Evolutionary conservation across 1,140 invertebrate genomes (phyloP).

Genomic region (Pseudomyrmex sp.): DNA sequence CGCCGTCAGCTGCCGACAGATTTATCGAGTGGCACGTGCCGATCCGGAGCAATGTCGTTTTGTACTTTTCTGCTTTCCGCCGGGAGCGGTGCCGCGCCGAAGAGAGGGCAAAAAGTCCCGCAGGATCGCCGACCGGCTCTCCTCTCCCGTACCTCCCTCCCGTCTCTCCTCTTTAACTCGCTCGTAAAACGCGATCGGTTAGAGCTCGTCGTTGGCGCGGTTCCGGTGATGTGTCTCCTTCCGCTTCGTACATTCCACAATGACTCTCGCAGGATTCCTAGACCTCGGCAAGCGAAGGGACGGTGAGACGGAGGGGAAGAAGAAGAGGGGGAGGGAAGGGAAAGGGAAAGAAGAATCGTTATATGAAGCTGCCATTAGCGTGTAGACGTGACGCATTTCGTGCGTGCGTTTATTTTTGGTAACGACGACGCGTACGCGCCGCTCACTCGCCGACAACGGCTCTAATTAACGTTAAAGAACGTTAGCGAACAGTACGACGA

Average conservation of each 20-base stretch:
- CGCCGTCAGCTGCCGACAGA: slow-evolving; percentile 85
- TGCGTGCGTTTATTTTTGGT: slow-evolving; percentile 59
- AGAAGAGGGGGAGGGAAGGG: not conserved
- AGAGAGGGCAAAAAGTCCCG: slow-evolving; percentile 67
- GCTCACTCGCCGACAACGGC: not conserved
- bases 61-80: slow-evolving; percentile 77
- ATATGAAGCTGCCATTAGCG: slow-evolving; percentile 53
- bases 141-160: no score
- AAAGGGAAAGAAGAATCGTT: slow-evolving; percentile 3
- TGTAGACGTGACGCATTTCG: slow-evolving; percentile 53
- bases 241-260: slow-evolving; percentile 50
- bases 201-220: not conserved
- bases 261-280: slow-evolving; percentile 37
- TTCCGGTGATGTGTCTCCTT: slow-evolving; percentile 26
- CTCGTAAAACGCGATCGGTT: slow-evolving; percentile 44
- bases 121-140: slow-evolving; percentile 29
- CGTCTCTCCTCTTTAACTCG: not conserved
- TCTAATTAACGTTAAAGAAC: slow-evolving; percentile 50
- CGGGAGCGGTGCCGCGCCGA: slow-evolving; percentile 45
- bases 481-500: not conserved
- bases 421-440: slow-evolving; percentile 6
- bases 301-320: not conserved
- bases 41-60: slow-evolving; percentile 81
- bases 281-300: not conserved
- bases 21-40: slow-evolving; percentile 86